Evolutionary conservation across 37 sponge, comb jelly and placozoan species (phyloP).

Genomic region (Spongilla lacustris): DNA sequence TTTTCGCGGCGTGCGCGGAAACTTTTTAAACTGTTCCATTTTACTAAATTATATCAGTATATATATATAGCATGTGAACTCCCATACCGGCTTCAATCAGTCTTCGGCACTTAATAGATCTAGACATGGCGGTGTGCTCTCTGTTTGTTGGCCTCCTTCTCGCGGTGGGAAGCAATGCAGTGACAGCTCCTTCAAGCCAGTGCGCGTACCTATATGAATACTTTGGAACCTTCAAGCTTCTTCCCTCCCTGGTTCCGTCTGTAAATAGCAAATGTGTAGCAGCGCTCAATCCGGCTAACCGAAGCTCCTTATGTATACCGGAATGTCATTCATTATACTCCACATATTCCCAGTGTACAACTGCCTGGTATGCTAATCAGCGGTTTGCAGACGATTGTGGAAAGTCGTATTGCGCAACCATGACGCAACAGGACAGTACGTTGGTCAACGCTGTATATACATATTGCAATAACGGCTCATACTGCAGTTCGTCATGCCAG

Average conservation of each 20-base stretch:
- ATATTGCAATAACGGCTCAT: neutral
- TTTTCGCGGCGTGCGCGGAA: no score
- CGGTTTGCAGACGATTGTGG: neutral
- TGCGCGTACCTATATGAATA: neutral
- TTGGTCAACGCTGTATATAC: neutral
- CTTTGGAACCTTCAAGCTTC: neutral
- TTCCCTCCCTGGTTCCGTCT: neutral
- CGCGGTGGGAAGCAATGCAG: neutral
- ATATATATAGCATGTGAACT: neutral
- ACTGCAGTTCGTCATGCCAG: neutral
- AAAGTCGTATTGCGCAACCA: neutral
- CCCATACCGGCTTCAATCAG: neutral
- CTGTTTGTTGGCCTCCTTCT: constrained; percentile 1
- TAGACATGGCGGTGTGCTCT: neutral
- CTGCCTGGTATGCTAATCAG: neutral
- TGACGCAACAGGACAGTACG: neutral
- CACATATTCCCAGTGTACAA: neutral
- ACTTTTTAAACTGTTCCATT: no score
- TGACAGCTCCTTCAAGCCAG: constrained; percentile 1
- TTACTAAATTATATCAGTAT: neutral
- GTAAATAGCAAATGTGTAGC: neutral
- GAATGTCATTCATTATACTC: neutral
- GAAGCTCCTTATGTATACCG: neutral
- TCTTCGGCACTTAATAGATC: neutral
- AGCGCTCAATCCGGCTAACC: neutral